Base-by-base conservation (phyloP, 1,140 invertebrate species). In the Drosophila kohkoa region DNA sequence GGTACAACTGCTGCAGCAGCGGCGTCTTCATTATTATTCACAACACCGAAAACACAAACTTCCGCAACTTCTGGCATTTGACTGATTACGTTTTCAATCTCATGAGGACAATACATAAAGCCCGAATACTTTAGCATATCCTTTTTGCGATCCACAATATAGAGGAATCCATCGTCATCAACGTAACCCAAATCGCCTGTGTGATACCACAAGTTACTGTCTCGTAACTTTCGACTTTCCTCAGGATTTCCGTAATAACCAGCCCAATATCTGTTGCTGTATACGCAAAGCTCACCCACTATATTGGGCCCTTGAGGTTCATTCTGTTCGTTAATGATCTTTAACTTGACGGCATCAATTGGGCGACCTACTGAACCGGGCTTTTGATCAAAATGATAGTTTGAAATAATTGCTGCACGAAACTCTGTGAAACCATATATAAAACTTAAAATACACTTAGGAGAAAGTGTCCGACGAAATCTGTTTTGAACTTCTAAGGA, bases 131-230 rank as follows among this genome's bases (percentile, higher is more conserved):
- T 57, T 1, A 57, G 32, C 54, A 57, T 20, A 16, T 57, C 54
- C 54, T 57, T 57, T 20, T 57, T 38, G 35, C 54, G 54, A 20
- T 57, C 32, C 15, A 57, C 54, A 38, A 57, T 20, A 11, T 2
- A 57, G 1, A 57, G 10, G 16, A 57, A 57, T 0, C 54, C 54
- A 41, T 57, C 54, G n/a, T 25, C 54, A 16, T 57, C 54, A 1
- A 57, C 35, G 16, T 57, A 57, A 1, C 54, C 54, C 35, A 57
- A 57, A 11, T 57, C 54, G 2, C 54, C 54, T 0, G 54, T 41
- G 5, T 57, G 54, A 20, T 41, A 57, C 54, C 54, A 57, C 4
- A 57, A 16, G 15, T 57, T 20, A 1, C 35, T 57, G 16, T 57
- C 54, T 5, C 8, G 13, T 4, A 57, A 16, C 3, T 41, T 38